phyloP scores from a whole-genome alignment of 2,797 vertebrate genomes.

The Megalops cyprinoides region DNA sequence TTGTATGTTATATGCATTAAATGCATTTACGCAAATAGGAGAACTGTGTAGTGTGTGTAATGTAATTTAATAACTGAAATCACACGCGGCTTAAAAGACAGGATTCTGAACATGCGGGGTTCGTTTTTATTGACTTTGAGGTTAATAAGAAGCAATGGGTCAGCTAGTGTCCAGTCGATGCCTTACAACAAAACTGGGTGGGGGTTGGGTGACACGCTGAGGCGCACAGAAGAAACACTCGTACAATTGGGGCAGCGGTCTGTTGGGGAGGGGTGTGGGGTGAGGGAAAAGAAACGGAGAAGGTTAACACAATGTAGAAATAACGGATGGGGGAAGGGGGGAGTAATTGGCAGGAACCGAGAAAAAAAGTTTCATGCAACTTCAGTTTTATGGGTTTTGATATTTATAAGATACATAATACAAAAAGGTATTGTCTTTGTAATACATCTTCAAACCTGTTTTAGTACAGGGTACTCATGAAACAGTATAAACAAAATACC shows the following conservation, averaged over 20 bases:
- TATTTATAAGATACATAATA: too few relatives aligned
- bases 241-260: neutral
- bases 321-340: neutral
- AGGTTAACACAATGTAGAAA: constrained; percentile 8
- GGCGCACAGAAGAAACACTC: neutral
- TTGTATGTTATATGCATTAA: neutral
- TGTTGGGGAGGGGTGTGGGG: constrained; percentile 45
- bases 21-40: too few relatives aligned
- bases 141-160: constrained; percentile 47
- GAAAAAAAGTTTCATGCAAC: neutral
- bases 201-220: constrained; percentile 33
- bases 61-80: too few relatives aligned
- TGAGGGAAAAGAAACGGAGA: constrained; percentile 58
- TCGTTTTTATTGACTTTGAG: constrained; percentile 32
- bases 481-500: too few relatives aligned
- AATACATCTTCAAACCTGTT: too few relatives aligned
- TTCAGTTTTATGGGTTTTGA: too few relatives aligned
- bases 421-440: too few relatives aligned
- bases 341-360: neutral
- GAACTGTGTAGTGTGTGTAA: too few relatives aligned
- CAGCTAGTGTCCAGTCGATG: constrained; percentile 61
- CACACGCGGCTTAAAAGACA: neutral
- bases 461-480: too few relatives aligned
- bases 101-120: neutral
- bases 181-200: constrained; percentile 62